Percentiles rank a stretch among this genome's conserved stretches.
Evolutionary conservation across 2,113 vertebrate species (phyloP).

Genomic region (Alligator mississippiensis): DNA sequence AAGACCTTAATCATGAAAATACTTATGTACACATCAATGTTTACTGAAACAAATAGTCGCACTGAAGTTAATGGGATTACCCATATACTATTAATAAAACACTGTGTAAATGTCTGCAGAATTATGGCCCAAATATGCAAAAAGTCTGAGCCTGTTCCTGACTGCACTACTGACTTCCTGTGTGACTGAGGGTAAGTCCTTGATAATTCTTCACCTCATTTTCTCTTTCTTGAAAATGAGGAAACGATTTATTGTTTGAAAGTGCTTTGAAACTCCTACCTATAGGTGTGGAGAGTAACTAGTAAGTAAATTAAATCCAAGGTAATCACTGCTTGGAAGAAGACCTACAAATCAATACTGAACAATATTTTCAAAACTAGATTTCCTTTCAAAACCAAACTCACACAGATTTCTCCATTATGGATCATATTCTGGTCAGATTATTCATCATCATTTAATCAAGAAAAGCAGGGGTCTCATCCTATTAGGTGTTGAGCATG

Average conservation of each 20-base stretch:
- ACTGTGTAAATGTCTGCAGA: not conserved
- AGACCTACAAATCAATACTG: not conserved
- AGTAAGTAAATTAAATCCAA: not conserved
- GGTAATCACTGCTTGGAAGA: conserved; percentile 21
- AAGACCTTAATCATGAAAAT: conserved; percentile 38
- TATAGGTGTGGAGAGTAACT: not conserved
- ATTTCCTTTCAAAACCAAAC: not conserved
- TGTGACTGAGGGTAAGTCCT: not conserved
- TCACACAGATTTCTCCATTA: not conserved
- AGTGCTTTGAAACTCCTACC: not conserved
- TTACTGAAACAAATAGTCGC: not conserved
- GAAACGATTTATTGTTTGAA: not conserved
- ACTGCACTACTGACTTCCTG: not conserved
- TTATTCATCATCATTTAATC: not conserved
- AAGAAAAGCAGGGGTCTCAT: not conserved
- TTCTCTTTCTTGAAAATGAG: not conserved
- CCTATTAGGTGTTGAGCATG: not conserved
- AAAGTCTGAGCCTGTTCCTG: not conserved
- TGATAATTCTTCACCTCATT: not conserved
- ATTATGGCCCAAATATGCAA: not conserved
- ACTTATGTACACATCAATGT: not conserved
- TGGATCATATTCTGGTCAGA: not conserved
- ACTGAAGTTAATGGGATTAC: not conserved
- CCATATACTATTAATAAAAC: not conserved
- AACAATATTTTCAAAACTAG: not conserved